A percentile compares a stretch with the other conserved stretches of the same genome.
These are phyloP conservation scores for Chironomus striatipennis DNA, from an alignment of 1,140 invertebrate genomes.

Conservation along the genomic window DNA sequence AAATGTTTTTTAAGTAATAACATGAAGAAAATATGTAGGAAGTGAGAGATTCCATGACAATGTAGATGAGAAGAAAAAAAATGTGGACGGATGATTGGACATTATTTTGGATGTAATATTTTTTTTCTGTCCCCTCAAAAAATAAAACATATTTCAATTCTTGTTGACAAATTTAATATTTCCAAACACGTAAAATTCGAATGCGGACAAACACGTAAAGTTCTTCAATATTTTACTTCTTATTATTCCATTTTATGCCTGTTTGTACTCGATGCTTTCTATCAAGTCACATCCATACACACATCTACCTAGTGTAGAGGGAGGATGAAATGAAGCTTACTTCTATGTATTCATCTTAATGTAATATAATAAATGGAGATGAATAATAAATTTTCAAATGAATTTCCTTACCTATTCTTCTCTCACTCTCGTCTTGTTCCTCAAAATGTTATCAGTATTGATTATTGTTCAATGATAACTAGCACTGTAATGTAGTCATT, in stretches of 20 bases:
- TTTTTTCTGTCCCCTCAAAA: background rate
- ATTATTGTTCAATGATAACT: conserved; percentile 4
- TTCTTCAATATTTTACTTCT: too few relatives aligned
- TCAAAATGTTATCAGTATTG: conserved; percentile 1
- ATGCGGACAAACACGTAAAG: conserved; percentile 1
- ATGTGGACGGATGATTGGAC: background rate
- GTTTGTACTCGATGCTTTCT: background rate
- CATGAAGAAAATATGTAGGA: too few relatives aligned
- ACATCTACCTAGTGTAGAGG: background rate
- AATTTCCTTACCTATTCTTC: background rate
- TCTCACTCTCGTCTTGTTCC: background rate
- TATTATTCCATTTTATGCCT: background rate
- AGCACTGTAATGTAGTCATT: background rate
- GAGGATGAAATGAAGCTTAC: background rate
- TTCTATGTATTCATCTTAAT: background rate
- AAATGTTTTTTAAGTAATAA: too few relatives aligned
- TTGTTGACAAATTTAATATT: conserved; percentile 20
- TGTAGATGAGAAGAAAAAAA: background rate
- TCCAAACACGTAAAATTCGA: conserved; percentile 21
- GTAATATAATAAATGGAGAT: conserved; percentile 3
- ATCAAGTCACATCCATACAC: background rate
- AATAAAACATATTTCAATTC: background rate
- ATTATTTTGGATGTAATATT: background rate
- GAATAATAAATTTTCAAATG: conserved; percentile 7
- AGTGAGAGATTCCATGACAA: too few relatives aligned